These are phyloP conservation scores for Pipra filicauda DNA, from an alignment of 2,113 vertebrate genomes.

Conservation along the genomic window DNA sequence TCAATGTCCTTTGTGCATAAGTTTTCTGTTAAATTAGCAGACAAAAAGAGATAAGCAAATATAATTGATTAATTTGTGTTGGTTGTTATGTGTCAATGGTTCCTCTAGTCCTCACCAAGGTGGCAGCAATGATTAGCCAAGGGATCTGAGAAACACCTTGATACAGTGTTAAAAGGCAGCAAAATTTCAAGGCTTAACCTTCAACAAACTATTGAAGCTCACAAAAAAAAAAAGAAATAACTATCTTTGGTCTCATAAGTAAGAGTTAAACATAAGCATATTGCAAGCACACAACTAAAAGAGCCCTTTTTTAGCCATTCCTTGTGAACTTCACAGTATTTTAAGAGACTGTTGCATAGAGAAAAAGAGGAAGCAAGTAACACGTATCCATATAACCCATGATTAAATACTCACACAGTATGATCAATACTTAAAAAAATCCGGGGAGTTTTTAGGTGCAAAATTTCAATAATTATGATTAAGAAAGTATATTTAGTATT, in stretches of 20 bases:
- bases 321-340: not conserved
- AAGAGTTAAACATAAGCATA: not conserved
- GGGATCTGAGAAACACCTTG: not conserved
- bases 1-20: not conserved
- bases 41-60: not conserved
- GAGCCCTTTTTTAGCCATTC: not conserved
- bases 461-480: not conserved
- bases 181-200: not conserved
- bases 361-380: not conserved
- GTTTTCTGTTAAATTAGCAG: not conserved
- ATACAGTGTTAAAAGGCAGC: not conserved
- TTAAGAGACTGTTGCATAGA: not conserved
- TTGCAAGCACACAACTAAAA: not conserved
- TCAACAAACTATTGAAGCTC: not conserved
- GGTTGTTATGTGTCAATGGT: not conserved
- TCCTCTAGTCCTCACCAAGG: not conserved
- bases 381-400: rapidly evolving
- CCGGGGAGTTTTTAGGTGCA: not conserved
- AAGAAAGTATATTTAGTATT: not conserved
- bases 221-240: not conserved
- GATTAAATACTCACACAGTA: not conserved
- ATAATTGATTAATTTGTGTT: not conserved
- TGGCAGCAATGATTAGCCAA: not conserved
- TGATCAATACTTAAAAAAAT: not conserved
- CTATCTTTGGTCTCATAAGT: not conserved